A percentile compares a stretch with the other conserved stretches of the same genome.
Conservation (phyloP, 2,797 vertebrate species). For the Moxostoma hubbsi region DNA sequence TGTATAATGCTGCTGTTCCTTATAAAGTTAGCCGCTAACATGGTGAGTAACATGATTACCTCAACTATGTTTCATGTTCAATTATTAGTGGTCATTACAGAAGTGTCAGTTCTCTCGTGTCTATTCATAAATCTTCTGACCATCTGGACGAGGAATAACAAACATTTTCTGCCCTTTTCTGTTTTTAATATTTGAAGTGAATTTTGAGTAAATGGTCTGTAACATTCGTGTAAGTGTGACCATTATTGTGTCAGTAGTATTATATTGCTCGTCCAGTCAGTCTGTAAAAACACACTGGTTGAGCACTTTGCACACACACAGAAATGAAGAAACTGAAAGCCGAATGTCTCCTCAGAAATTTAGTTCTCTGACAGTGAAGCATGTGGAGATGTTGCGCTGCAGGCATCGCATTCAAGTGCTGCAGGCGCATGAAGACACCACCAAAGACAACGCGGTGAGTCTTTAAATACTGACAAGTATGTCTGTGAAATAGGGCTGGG, state of each 20-base stretch:
- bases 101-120: too few species aligned
- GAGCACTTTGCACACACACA: too few species aligned
- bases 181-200: too few species aligned
- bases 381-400: conserved; percentile 89
- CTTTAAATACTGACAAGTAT: neutral
- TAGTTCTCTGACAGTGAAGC: conserved; percentile 86
- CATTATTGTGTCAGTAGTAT: too few species aligned
- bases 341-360: conserved; percentile 82
- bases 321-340: neutral
- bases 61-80: too few species aligned
- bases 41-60: neutral
- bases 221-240: too few species aligned
- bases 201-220: too few species aligned
- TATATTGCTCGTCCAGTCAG: neutral
- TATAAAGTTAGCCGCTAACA: neutral
- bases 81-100: too few species aligned
- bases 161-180: too few species aligned
- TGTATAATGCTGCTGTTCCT: neutral
- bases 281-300: too few species aligned
- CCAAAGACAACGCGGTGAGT: conserved; percentile 83
- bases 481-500: neutral
- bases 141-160: too few species aligned
- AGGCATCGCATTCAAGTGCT: conserved; percentile 90
- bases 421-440: conserved; percentile 91
- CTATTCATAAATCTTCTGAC: too few species aligned